A percentile compares a stretch with the other conserved stretches of the same genome.
Evolutionary conservation across 1,140 invertebrate species (phyloP).

Genomic region (Sycophaga agraensis): DNA sequence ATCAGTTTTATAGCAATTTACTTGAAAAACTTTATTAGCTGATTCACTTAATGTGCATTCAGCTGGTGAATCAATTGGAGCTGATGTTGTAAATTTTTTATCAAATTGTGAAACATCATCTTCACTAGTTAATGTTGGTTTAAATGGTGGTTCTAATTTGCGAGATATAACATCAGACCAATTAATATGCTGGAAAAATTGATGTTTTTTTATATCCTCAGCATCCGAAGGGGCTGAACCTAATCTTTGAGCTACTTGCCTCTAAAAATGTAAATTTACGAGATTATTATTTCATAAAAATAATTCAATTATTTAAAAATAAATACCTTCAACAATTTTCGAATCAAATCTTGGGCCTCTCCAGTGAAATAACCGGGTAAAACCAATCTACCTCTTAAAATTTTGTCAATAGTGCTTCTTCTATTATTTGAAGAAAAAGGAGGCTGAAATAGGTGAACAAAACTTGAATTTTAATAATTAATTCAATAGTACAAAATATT

Average conservation of each 20-base stretch:
- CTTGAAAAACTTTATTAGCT: slow-evolving; percentile 92
- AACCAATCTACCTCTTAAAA: slow-evolving; percentile 90
- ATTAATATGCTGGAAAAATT: slow-evolving; percentile 90
- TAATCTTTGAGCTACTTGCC: slow-evolving; percentile 70
- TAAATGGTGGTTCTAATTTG: slow-evolving; percentile 87
- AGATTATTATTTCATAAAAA: neutral
- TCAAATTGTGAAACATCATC: slow-evolving; percentile 99
- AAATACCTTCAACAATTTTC: slow-evolving; percentile 76
- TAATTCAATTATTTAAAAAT: slow-evolving; percentile 1
- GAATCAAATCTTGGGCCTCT: slow-evolving; percentile 90
- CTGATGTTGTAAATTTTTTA: slow-evolving; percentile 95
- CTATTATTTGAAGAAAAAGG: slow-evolving; percentile 95
- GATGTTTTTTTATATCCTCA: slow-evolving; percentile 83
- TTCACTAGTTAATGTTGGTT: slow-evolving; percentile 81
- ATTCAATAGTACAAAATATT: neutral
- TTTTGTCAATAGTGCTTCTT: slow-evolving; percentile 98
- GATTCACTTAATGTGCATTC: slow-evolving; percentile 93
- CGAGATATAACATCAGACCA: slow-evolving; percentile 89
- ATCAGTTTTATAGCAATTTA: slow-evolving; percentile 51
- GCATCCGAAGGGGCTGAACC: slow-evolving; percentile 83
- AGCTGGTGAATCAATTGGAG: slow-evolving; percentile 97
- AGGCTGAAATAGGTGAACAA: slow-evolving; percentile 68
- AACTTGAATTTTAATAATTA: neutral
- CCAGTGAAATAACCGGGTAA: slow-evolving; percentile 92
- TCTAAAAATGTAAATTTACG: slow-evolving; percentile 47